Conservation (phyloP, 2,888 invertebrate species). For the Hydraecia micacea region DNA sequence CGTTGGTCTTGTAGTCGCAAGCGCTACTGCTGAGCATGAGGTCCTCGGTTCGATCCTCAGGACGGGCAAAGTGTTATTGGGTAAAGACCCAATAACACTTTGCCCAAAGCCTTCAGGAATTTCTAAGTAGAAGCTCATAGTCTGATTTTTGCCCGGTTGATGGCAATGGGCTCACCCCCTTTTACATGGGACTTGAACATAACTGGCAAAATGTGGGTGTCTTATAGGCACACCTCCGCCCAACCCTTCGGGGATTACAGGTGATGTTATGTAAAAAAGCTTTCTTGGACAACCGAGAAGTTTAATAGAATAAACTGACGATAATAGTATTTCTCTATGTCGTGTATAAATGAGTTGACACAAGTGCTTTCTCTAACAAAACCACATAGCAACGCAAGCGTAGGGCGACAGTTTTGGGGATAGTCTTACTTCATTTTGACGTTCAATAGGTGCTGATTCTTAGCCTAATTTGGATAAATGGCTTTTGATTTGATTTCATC, state of each 20-base stretch:
- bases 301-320: neutral
- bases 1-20: neutral
- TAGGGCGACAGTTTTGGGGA: no score
- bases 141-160: no score
- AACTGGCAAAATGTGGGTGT: no score
- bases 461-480: neutral
- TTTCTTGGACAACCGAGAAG: constrained; percentile 15
- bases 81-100: no score
- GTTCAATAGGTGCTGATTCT: neutral
- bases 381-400: constrained; percentile 4
- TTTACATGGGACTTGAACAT: no score
- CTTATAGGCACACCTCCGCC: neutral
- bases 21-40: neutral
- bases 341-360: neutral
- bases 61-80: no score
- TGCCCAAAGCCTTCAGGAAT: no score
- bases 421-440: neutral
- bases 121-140: neutral
- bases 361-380: neutral
- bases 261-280: neutral
- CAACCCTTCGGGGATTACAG: neutral
- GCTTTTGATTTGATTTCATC: neutral
- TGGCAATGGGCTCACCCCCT: neutral
- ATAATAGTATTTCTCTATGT: no score
- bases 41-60: no score